phyloP scores from a whole-genome alignment of 2,888 invertebrate genomes.

The Sarcophaga rosellei region DNA sequence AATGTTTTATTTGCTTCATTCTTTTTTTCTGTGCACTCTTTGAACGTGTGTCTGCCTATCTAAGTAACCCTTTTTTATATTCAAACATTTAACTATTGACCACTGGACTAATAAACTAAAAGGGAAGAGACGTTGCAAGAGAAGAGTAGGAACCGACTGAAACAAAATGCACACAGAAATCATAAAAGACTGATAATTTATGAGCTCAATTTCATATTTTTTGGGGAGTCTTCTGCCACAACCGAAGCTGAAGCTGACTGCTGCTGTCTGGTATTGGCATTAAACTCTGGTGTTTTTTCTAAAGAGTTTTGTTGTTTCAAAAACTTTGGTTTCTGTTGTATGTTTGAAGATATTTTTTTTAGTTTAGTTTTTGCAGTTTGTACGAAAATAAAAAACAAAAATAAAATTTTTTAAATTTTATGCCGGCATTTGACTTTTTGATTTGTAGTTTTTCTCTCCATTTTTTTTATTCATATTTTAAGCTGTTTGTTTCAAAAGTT shows the following conservation, averaged over 20 bases:
- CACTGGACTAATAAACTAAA: conserved; percentile 51
- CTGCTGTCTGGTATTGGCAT: conserved; percentile 63
- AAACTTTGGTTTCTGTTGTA: conserved; percentile 1
- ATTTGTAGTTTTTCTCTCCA: conserved; percentile 49
- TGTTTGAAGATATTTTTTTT: neutral
- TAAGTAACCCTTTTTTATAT: conserved; percentile 56
- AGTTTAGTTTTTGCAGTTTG: neutral
- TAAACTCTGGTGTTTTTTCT: conserved; percentile 44
- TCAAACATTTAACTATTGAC: conserved; percentile 59
- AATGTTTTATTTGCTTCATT: neutral
- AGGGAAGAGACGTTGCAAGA: conserved; percentile 14
- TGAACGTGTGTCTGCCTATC: neutral
- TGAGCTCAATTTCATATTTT: conserved; percentile 68
- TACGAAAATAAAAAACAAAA: conserved; percentile 29
- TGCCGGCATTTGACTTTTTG: conserved; percentile 63
- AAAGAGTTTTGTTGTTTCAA: conserved; percentile 42
- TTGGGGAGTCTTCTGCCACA: conserved; percentile 56
- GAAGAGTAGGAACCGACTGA: conserved; percentile 5
- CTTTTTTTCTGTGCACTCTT: neutral
- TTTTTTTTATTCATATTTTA: conserved; percentile 7
- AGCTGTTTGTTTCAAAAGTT: conserved; percentile 29
- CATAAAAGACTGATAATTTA: conserved; percentile 62
- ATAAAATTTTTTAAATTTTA: conserved; percentile 37
- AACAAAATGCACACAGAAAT: conserved; percentile 19
- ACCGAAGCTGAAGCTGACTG: conserved; percentile 37